Conservation (phyloP, 2,113 vertebrate species). For the Xiphophorus maculatus region DNA sequence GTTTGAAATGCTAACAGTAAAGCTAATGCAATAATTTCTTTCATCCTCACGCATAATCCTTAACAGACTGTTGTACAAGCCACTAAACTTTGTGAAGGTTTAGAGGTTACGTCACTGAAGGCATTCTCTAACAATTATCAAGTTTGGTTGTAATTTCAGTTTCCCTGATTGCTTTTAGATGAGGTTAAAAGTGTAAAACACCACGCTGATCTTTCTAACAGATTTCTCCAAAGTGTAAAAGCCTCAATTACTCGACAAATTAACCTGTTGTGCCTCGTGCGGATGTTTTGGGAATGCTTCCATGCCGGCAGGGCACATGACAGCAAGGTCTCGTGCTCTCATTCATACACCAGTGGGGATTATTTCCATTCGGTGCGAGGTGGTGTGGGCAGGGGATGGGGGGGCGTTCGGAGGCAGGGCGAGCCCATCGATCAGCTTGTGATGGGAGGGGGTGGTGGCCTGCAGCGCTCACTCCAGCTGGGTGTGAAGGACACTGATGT, state of each 20-base stretch:
- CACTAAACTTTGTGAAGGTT: background rate
- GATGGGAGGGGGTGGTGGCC: background rate
- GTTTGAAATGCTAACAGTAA: too few relatives aligned
- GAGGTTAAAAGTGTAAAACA: background rate
- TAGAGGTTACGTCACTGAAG: background rate
- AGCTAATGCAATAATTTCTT: too few relatives aligned
- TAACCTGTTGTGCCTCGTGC: background rate
- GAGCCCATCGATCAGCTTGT: constrained; percentile 61
- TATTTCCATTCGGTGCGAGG: constrained; percentile 12
- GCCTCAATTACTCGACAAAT: background rate
- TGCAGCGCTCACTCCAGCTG: constrained; percentile 56
- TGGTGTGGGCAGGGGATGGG: background rate
- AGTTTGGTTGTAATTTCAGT: background rate
- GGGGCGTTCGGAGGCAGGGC: constrained; percentile 37
- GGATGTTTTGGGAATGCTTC: constrained; percentile 1
- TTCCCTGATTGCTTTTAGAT: background rate
- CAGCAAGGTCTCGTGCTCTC: constrained; percentile 5
- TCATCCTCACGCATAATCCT: background rate
- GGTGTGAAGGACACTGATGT: constrained; percentile 81
- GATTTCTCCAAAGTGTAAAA: background rate
- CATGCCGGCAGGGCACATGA: constrained; percentile 11
- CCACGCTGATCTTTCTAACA: background rate
- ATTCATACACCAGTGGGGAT: constrained; percentile 15
- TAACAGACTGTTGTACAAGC: background rate
- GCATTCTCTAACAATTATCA: background rate